Conservation (phyloP, 2,888 invertebrate species). For the Agrochola lota region DNA sequence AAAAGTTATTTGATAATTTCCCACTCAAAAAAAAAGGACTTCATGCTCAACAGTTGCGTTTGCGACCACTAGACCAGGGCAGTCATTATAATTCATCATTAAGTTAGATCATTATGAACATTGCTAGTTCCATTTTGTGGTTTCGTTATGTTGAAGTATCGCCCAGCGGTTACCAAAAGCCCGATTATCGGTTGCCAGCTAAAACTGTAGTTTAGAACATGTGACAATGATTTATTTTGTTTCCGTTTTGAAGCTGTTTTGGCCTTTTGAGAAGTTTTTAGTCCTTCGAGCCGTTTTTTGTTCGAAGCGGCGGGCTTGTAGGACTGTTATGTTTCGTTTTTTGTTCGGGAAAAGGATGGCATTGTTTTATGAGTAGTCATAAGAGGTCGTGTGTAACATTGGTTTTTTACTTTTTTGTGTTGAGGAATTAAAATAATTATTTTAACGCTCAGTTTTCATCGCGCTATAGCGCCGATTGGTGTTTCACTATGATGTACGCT, state of each 20-base stretch:
- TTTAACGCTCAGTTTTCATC: neutral
- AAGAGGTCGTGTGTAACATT: neutral
- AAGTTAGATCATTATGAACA: slow-evolving; percentile 52
- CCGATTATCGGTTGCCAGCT: slow-evolving; percentile 47
- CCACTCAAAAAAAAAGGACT: too few relatives aligned
- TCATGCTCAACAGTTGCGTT: too few relatives aligned
- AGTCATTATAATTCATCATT: slow-evolving; percentile 30
- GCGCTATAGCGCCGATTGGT: too few relatives aligned
- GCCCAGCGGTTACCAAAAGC: slow-evolving; percentile 29
- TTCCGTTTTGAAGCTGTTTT: neutral
- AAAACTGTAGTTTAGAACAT: slow-evolving; percentile 44
- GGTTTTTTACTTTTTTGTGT: neutral
- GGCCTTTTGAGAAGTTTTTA: slow-evolving; percentile 13
- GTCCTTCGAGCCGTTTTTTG: slow-evolving; percentile 3
- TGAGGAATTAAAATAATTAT: neutral
- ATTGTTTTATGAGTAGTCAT: neutral
- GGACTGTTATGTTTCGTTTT: neutral
- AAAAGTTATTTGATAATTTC: too few relatives aligned
- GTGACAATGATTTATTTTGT: slow-evolving; percentile 44
- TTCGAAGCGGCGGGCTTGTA: neutral
- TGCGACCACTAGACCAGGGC: too few relatives aligned
- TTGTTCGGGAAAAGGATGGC: neutral
- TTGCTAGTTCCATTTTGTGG: slow-evolving; percentile 50
- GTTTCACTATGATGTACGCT: too few relatives aligned
- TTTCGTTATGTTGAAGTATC: slow-evolving; percentile 36